phyloP scores from a whole-genome alignment of 2,113 vertebrate species.

The Siniperca knerii region DNA sequence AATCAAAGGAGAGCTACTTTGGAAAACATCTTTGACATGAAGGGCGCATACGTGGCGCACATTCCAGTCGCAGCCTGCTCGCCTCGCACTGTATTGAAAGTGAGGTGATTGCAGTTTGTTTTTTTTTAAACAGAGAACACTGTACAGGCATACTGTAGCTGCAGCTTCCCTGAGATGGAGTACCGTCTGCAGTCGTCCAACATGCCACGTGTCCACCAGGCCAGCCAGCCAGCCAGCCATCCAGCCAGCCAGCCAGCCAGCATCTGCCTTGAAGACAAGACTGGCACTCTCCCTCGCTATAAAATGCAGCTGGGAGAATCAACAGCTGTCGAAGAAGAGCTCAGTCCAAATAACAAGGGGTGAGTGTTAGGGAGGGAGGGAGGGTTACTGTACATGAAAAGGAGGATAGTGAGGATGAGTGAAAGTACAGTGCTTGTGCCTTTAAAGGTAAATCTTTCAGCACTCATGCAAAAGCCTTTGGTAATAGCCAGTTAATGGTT shows the following conservation, averaged over 20 bases:
- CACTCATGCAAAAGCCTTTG: constrained; percentile 40
- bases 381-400: constrained; percentile 40
- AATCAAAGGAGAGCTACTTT: constrained; percentile 73
- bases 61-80: constrained; percentile 66
- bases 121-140: constrained; percentile 1
- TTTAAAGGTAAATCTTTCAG: constrained; percentile 76
- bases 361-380: constrained; percentile 9
- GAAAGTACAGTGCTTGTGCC: constrained; percentile 58
- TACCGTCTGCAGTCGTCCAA: constrained; percentile 55
- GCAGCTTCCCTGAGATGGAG: constrained; percentile 47
- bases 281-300: constrained; percentile 72
- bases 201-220: constrained; percentile 74
- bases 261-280: constrained; percentile 77
- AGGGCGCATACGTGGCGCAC: constrained; percentile 63
- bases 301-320: constrained; percentile 73
- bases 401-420: constrained; percentile 52
- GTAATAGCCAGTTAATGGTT: constrained; percentile 62
- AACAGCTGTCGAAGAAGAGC: constrained; percentile 76
- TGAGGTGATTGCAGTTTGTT: constrained; percentile 49
- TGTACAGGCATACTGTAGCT: constrained; percentile 21
- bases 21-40: constrained; percentile 61
- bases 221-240: constrained; percentile 67
- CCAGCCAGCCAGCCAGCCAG: constrained; percentile 67
- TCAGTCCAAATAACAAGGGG: constrained; percentile 61
- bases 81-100: constrained; percentile 33